phyloP scores from a whole-genome alignment of 2,113 vertebrate genomes.

The Riparia riparia region DNA sequence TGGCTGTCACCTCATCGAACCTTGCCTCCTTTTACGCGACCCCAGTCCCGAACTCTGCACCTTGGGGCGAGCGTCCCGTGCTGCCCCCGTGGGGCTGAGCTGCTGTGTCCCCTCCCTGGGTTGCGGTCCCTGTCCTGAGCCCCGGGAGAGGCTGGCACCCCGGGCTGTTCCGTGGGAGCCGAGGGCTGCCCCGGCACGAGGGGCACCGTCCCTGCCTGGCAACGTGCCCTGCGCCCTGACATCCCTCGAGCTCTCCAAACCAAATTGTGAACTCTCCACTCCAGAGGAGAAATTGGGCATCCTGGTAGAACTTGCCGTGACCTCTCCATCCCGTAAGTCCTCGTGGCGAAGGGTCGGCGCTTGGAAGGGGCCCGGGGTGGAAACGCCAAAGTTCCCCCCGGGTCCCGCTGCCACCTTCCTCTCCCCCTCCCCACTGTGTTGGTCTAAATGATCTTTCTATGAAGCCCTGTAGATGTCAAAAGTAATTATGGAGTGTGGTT shows the following conservation, averaged over 20 bases:
- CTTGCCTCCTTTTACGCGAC: neutral
- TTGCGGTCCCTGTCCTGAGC: too few relatives aligned
- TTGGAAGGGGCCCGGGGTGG: conserved; percentile 55
- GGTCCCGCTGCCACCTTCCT: conserved; percentile 49
- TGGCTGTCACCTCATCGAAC: conserved; percentile 20
- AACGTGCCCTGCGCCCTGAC: neutral
- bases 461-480: conserved; percentile 80
- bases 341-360: conserved; percentile 55
- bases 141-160: neutral
- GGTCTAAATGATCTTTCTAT: conserved; percentile 73
- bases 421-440: conserved; percentile 68
- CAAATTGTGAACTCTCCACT: conserved; percentile 39
- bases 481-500: conserved; percentile 88
- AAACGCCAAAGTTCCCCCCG: neutral
- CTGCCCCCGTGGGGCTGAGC: neutral
- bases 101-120: neutral
- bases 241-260: conserved; percentile 20
- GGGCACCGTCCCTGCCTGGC: neutral
- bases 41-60: neutral
- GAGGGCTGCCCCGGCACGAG: neutral
- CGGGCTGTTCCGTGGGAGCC: neutral
- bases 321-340: conserved; percentile 29
- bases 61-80: rapidly evolving
- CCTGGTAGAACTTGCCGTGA: conserved; percentile 29
- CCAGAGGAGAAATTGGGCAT: conserved; percentile 47